These are phyloP conservation scores for Florisuga fusca DNA, from an alignment of 2,797 vertebrate species.

Conservation along the genomic window DNA sequence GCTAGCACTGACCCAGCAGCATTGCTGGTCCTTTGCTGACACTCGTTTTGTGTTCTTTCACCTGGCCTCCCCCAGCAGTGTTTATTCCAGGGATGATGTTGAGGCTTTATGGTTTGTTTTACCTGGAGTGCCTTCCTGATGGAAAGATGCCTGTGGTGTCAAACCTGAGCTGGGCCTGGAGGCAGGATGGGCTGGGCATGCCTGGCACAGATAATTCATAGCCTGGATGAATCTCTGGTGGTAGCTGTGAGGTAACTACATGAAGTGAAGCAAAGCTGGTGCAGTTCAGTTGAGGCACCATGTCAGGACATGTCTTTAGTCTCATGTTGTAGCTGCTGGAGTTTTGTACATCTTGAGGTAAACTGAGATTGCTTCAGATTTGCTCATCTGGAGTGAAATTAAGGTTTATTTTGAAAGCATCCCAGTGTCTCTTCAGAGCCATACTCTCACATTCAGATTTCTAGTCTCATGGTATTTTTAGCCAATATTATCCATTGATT, in stretches of 20 bases:
- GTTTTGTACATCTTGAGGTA: not conserved
- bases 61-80: not conserved
- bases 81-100: not conserved
- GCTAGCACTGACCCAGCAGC: not conserved
- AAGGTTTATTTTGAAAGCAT: not conserved
- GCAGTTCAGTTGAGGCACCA: not conserved
- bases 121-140: not conserved
- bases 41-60: not conserved
- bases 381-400: not conserved
- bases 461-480: not conserved
- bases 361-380: not conserved
- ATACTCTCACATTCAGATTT: not conserved
- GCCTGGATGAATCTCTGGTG: not conserved
- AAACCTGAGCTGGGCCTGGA: not conserved
- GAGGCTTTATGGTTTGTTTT: not conserved
- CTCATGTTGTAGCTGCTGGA: accelerated
- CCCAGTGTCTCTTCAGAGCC: not conserved
- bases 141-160: too few relatives aligned
- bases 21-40: not conserved
- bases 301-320: not conserved
- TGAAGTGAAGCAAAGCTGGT: not conserved
- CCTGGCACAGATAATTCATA: not conserved
- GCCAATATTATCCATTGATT: not conserved
- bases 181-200: not conserved
- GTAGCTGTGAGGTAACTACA: not conserved